These are phyloP conservation scores for Cyphomyrus plagiostoma DNA, from an alignment of 2,113 vertebrate species.

Conservation along the genomic window DNA sequence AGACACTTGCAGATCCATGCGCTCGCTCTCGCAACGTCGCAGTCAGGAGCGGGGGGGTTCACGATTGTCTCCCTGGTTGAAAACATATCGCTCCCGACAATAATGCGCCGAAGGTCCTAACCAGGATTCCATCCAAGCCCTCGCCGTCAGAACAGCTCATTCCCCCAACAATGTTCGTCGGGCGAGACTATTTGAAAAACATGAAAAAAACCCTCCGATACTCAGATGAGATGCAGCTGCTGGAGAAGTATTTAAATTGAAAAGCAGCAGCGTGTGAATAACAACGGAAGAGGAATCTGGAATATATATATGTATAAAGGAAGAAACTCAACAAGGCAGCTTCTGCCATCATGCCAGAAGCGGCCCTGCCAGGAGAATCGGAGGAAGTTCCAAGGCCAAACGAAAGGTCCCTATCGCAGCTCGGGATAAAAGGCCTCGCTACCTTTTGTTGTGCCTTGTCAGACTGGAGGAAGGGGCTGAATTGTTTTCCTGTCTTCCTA, in stretches of 20 bases:
- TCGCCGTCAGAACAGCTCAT: neutral
- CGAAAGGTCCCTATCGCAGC: neutral
- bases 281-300: neutral
- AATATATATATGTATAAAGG: neutral
- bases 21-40: neutral
- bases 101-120: neutral
- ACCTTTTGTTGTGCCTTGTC: neutral
- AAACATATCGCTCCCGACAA: neutral
- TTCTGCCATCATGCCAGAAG: neutral
- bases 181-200: conserved; percentile 5
- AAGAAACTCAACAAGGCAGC: neutral
- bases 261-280: conserved; percentile 21
- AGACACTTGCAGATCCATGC: neutral
- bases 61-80: neutral
- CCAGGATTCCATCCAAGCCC: neutral
- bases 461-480: neutral
- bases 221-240: conserved; percentile 7
- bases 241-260: conserved; percentile 22
- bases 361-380: neutral
- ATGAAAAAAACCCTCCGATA: neutral
- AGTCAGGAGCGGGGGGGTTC: neutral
- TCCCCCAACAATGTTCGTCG: neutral
- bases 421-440: neutral
- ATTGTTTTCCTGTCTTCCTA: neutral
- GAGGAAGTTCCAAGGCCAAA: neutral